Evolutionary conservation across 2,113 vertebrate species (phyloP).

Genomic region (Dendropsophus ebraccatus): DNA sequence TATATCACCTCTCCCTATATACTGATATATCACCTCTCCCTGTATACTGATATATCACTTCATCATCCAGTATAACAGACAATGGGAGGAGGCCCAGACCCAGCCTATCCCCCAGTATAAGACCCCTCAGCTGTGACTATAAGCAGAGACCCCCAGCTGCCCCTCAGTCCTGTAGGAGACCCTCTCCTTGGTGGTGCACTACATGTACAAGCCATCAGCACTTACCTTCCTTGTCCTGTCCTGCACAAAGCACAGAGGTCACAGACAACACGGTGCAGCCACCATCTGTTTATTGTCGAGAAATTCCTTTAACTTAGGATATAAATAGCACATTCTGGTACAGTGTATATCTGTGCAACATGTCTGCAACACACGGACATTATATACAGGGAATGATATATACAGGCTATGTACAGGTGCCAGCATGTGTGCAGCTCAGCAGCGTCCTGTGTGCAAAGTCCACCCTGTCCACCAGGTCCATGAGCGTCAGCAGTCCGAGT

Average conservation of each 20-base stretch:
- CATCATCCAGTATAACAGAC: neutral
- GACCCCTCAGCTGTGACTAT: too few relatives aligned
- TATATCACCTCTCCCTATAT: too few relatives aligned
- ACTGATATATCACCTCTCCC: too few relatives aligned
- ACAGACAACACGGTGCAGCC: constrained; percentile 51
- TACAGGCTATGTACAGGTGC: constrained; percentile 84
- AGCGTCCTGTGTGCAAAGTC: constrained; percentile 70
- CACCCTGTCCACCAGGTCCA: constrained; percentile 61
- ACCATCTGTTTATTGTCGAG: constrained; percentile 66
- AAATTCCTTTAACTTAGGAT: constrained; percentile 68
- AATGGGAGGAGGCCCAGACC: neutral
- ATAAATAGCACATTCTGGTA: constrained; percentile 66
- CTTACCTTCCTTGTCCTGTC: neutral
- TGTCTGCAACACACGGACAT: constrained; percentile 73
- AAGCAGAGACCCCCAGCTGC: neutral
- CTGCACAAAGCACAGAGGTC: constrained; percentile 2
- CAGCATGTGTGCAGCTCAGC: constrained; percentile 78
- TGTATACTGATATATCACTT: neutral
- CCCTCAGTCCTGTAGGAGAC: neutral
- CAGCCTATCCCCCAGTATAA: neutral
- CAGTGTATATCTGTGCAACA: constrained; percentile 83
- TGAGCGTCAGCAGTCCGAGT: constrained; percentile 92
- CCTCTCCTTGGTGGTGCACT: neutral
- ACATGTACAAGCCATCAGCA: neutral
- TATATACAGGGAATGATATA: constrained; percentile 70